Evolutionary conservation across 2,113 vertebrate species (phyloP).

Genomic region (Donacobius atricapilla): DNA sequence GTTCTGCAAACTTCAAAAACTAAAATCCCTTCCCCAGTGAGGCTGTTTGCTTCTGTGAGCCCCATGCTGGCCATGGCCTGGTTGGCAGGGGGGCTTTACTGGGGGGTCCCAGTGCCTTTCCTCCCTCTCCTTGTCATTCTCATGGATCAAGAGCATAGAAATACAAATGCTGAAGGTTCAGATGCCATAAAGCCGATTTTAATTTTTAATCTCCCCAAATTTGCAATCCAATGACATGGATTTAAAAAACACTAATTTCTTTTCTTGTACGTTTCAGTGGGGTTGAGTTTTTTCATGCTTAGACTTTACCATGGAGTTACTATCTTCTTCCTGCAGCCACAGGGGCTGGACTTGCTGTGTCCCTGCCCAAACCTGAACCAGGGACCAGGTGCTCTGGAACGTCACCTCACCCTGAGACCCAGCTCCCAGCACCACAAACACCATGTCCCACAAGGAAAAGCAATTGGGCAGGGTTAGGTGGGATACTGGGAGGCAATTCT

Average conservation of each 20-base stretch:
- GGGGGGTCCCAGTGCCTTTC: neutral
- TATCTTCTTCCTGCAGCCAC: neutral
- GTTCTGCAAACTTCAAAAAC: constrained; percentile 18
- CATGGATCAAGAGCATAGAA: neutral
- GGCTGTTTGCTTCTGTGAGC: neutral
- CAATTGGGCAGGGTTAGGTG: accelerated
- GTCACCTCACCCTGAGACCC: neutral
- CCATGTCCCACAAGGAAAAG: neutral
- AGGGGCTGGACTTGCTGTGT: neutral
- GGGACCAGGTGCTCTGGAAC: neutral
- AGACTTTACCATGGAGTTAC: neutral
- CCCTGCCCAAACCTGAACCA: neutral
- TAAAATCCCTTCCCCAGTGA: neutral
- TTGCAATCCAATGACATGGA: neutral
- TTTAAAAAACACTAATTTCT: neutral
- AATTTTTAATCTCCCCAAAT: neutral
- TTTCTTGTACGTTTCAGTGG: neutral
- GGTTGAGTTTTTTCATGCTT: neutral
- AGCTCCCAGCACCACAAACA: neutral
- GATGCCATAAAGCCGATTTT: neutral
- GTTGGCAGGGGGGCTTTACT: neutral
- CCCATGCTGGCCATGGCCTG: neutral
- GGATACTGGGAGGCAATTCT: neutral
- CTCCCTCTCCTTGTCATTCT: neutral
- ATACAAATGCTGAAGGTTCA: neutral